These are phyloP conservation scores for Cyprinus carpio DNA, from an alignment of 2,113 vertebrate species.

Conservation along the genomic window DNA sequence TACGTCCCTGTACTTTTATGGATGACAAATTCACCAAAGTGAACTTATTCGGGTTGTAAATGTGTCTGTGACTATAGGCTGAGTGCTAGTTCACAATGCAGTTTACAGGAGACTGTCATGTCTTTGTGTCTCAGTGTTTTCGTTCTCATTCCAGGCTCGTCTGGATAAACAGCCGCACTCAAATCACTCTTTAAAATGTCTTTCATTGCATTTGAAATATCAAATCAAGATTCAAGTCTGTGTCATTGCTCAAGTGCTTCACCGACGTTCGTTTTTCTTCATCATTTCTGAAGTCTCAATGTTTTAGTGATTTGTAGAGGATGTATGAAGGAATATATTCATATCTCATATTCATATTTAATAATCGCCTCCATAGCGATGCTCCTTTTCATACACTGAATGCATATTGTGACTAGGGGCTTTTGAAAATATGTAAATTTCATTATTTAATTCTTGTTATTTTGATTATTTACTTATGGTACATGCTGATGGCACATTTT, in stretches of 20 bases:
- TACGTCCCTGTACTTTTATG: background rate
- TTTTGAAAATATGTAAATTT: background rate
- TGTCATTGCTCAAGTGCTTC: background rate
- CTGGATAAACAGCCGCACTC: background rate
- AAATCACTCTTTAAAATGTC: background rate
- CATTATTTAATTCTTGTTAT: background rate
- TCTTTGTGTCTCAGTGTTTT: background rate
- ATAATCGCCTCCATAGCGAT: background rate
- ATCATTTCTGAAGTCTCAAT: background rate
- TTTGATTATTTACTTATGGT: background rate
- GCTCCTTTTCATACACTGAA: background rate
- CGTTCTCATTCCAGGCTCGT: background rate
- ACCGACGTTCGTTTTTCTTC: background rate
- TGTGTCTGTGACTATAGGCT: background rate
- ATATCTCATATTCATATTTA: background rate
- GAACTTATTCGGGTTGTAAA: background rate
- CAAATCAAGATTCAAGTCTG: background rate
- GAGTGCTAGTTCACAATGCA: background rate
- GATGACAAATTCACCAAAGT: background rate
- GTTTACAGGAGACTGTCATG: background rate
- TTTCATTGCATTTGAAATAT: background rate
- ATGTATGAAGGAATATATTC: background rate
- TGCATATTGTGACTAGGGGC: background rate
- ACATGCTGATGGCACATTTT: background rate
- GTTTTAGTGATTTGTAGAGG: background rate